These are phyloP conservation scores for Dermochelys coriacea DNA, from an alignment of 2,797 vertebrate genomes.

Conservation along the genomic window DNA sequence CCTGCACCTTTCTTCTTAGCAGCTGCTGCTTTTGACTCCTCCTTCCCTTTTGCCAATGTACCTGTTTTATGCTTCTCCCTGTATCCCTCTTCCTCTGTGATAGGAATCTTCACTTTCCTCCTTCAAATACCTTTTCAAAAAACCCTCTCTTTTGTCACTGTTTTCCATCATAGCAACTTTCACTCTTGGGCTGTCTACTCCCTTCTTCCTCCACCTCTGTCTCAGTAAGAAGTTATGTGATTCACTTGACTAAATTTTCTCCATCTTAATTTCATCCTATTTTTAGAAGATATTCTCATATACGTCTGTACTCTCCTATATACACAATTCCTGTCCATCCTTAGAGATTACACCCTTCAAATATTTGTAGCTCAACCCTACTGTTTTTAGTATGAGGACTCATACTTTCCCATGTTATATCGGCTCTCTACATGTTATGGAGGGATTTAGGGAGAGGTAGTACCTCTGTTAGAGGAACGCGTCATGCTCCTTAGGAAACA, in stretches of 20 bases:
- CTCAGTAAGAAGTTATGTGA: neutral
- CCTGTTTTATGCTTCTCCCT: neutral
- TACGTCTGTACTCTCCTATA: neutral
- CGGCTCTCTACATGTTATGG: neutral
- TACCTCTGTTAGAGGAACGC: no score
- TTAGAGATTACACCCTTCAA: neutral
- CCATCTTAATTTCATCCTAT: neutral
- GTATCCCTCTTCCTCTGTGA: neutral
- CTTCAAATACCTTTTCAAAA: neutral
- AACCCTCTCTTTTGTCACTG: neutral
- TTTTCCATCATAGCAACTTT: neutral
- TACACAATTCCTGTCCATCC: neutral
- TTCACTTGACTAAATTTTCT: neutral
- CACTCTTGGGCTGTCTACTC: neutral
- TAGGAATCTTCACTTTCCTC: neutral
- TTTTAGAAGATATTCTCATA: neutral
- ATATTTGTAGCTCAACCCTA: neutral
- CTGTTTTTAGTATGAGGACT: neutral
- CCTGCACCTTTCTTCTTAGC: neutral
- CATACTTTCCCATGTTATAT: neutral
- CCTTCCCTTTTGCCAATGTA: neutral
- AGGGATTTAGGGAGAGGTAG: no score
- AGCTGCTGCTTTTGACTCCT: neutral
- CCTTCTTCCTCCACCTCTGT: neutral
- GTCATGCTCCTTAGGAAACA: no score